phyloP scores from a whole-genome alignment of 2,888 invertebrate genomes.

The Megamerina dolium region DNA sequence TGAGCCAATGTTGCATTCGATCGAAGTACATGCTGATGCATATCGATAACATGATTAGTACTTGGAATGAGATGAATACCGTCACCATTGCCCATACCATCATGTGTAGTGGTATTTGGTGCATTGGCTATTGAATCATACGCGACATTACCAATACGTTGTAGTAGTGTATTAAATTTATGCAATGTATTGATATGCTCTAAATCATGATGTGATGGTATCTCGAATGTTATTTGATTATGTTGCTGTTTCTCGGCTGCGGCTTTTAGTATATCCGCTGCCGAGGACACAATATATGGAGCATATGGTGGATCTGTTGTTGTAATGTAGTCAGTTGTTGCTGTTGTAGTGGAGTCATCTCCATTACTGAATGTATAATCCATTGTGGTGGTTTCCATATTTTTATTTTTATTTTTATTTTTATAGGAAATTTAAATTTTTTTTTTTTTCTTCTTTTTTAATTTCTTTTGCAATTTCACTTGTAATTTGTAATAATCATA shows the following conservation, averaged over 20 bases:
- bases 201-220: slow-evolving; percentile 45
- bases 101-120: background rate
- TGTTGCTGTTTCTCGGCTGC: slow-evolving; percentile 33
- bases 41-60: slow-evolving; percentile 2
- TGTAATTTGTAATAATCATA: no score
- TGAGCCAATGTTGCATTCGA: slow-evolving; percentile 16
- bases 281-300: slow-evolving; percentile 2
- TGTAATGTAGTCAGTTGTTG: no score
- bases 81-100: slow-evolving; percentile 3
- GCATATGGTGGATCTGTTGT: background rate
- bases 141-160: slow-evolving; percentile 35
- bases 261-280: slow-evolving; percentile 18
- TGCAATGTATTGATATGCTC: slow-evolving; percentile 45
- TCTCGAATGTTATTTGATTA: slow-evolving; percentile 47
- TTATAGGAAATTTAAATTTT: background rate
- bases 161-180: slow-evolving; percentile 43
- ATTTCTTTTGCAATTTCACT: no score
- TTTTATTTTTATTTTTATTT: no score
- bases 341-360: slow-evolving; percentile 12
- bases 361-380: slow-evolving; percentile 23
- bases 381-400: slow-evolving; percentile 21
- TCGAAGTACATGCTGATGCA: no score
- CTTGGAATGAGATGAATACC: no score
- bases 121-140: slow-evolving; percentile 19
- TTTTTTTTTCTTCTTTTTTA: background rate